Percentiles rank a stretch among this genome's conserved stretches.
phyloP scores from a whole-genome alignment of 1,140 invertebrate species.

The Drosophila nigromelanica region DNA sequence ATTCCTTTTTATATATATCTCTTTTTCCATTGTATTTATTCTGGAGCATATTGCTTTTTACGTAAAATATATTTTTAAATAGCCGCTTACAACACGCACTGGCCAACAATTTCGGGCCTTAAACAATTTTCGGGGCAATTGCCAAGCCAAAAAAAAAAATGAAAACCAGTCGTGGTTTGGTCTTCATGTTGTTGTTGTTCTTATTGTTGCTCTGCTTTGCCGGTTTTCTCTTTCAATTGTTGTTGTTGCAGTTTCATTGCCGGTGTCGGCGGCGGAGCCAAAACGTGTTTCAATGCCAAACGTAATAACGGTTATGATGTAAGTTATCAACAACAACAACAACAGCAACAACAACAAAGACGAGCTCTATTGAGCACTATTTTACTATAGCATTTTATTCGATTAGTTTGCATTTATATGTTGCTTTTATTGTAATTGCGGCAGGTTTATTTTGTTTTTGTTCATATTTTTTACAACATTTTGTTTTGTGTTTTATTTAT shows the following conservation, averaged over 20 bases:
- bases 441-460: slow-evolving; percentile 6
- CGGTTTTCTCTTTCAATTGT: slow-evolving; percentile 47
- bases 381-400: slow-evolving; percentile 45
- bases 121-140: slow-evolving; percentile 18
- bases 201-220: slow-evolving; percentile 40
- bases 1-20: neutral
- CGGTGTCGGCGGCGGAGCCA: slow-evolving; percentile 54
- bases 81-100: slow-evolving; percentile 13
- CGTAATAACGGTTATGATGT: slow-evolving; percentile 83
- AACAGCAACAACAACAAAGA: slow-evolving; percentile 2
- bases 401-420: slow-evolving; percentile 63
- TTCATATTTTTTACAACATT: slow-evolving; percentile 5
- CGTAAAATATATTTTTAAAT: neutral
- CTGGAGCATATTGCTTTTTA: neutral
- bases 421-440: slow-evolving; percentile 22
- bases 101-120: slow-evolving; percentile 9
- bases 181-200: slow-evolving; percentile 27
- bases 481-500: slow-evolving; percentile 11
- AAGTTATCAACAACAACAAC: slow-evolving; percentile 52
- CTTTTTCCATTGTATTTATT: neutral
- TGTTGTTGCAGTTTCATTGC: slow-evolving; percentile 71
- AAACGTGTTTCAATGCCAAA: slow-evolving; percentile 82
- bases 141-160: slow-evolving; percentile 21
- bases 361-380: slow-evolving; percentile 29
- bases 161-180: slow-evolving; percentile 33